Evolutionary conservation across 30 jellyfish, hydroid and myxozoan genomes (phyloP).

Genomic region (Turritopsis dohrnii): DNA sequence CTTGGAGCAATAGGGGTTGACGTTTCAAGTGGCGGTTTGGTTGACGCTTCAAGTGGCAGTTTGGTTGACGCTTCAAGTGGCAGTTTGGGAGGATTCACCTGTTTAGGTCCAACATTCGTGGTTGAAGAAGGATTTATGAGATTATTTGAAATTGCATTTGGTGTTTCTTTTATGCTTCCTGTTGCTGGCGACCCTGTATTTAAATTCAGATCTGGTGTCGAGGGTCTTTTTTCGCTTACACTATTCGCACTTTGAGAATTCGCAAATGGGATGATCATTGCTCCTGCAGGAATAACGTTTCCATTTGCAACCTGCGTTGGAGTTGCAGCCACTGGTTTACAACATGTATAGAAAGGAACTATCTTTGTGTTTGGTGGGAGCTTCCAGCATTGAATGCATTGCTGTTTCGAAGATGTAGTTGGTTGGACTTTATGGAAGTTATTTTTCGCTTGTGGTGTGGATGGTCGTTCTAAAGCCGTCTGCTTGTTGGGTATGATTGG

Average conservation of each 20-base stretch:
- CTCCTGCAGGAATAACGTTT: neutral
- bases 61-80: neutral
- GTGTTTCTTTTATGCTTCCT: neutral
- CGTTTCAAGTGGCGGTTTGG: conserved; percentile 4
- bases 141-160: neutral
- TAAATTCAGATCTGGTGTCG: neutral
- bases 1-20: neutral
- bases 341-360: neutral
- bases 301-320: neutral
- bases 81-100: neutral
- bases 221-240: neutral
- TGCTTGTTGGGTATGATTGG: neutral
- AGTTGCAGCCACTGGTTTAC: neutral
- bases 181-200: neutral
- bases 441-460: neutral
- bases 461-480: neutral
- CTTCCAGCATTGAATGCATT: neutral
- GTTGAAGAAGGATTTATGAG: neutral
- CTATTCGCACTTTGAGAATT: neutral
- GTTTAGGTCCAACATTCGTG: neutral
- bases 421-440: neutral
- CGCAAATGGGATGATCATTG: neutral
- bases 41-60: neutral
- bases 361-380: neutral
- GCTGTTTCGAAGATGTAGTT: neutral